Evolutionary conservation across 2,113 vertebrate genomes (phyloP).

Genomic region (Gadus macrocephalus): DNA sequence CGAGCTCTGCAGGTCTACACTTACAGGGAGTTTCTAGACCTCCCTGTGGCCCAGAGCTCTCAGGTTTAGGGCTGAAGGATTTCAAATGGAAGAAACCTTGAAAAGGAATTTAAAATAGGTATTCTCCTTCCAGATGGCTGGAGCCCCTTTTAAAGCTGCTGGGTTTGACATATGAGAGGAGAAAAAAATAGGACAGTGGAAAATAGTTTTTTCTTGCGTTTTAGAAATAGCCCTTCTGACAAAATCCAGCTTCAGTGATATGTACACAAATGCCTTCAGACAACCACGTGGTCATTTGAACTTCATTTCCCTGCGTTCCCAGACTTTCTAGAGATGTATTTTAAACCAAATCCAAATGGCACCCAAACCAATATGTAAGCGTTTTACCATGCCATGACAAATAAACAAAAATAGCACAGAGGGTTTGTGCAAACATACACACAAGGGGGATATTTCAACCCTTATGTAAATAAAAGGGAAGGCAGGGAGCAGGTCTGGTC

Average conservation of each 20-base stretch:
- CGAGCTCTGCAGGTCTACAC: not conserved
- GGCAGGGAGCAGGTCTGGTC: slow-evolving; percentile 20
- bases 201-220: slow-evolving; percentile 11
- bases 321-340: not conserved
- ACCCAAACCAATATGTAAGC: slow-evolving; percentile 4
- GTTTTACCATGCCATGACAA: slow-evolving; percentile 15
- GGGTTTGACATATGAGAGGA: too few relatives aligned
- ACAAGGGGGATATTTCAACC: not conserved
- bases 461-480: not conserved
- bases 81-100: not conserved
- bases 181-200: too few relatives aligned
- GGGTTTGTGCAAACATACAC: not conserved
- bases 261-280: slow-evolving; percentile 19
- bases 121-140: slow-evolving; percentile 3
- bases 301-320: slow-evolving; percentile 8
- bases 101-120: slow-evolving; percentile 3
- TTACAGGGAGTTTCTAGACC: too few relatives aligned
- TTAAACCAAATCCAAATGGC: not conserved
- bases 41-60: too few relatives aligned
- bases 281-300: slow-evolving; percentile 14
- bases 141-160: too few relatives aligned
- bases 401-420: not conserved
- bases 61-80: too few relatives aligned
- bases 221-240: slow-evolving; percentile 23
- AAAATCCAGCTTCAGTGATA: slow-evolving; percentile 20